phyloP scores from a whole-genome alignment of 2,113 vertebrate genomes.

The Actenoides lindsayi region DNA sequence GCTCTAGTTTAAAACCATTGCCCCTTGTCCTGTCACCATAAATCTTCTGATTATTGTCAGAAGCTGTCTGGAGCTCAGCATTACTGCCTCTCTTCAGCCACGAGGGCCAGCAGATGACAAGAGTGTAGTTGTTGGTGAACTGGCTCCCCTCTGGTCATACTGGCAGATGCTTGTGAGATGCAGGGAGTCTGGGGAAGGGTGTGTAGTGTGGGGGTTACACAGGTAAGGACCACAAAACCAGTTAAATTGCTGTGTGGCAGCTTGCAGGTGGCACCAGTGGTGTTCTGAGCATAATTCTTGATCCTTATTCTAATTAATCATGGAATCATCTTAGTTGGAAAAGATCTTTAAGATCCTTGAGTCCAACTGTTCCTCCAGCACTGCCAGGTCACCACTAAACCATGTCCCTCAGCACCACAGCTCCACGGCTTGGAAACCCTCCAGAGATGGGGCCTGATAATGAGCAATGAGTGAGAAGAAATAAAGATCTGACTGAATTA shows the following conservation, averaged over 20 bases:
- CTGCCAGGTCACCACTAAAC: neutral
- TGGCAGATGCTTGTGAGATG: neutral
- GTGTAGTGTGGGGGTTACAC: neutral
- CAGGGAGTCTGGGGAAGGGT: neutral
- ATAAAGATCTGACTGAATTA: neutral
- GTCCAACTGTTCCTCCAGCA: no score
- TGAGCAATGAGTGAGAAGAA: neutral
- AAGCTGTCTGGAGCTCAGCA: neutral
- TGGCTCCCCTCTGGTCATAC: neutral
- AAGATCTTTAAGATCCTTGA: no score
- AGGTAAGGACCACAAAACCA: neutral
- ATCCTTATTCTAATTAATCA: neutral
- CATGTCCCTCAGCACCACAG: neutral
- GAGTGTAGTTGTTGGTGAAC: accelerated
- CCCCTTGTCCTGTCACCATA: no score
- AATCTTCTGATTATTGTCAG: neutral
- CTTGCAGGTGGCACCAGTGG: neutral
- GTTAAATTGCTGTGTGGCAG: neutral
- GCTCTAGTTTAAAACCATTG: no score
- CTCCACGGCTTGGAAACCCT: neutral
- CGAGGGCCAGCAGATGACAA: neutral
- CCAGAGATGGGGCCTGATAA: neutral
- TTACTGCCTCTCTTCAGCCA: neutral
- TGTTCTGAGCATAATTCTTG: neutral
- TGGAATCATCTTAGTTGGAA: no score